These are phyloP conservation scores for Megatriorchis doriae DNA, from an alignment of 2,113 vertebrate genomes.

Conservation along the genomic window DNA sequence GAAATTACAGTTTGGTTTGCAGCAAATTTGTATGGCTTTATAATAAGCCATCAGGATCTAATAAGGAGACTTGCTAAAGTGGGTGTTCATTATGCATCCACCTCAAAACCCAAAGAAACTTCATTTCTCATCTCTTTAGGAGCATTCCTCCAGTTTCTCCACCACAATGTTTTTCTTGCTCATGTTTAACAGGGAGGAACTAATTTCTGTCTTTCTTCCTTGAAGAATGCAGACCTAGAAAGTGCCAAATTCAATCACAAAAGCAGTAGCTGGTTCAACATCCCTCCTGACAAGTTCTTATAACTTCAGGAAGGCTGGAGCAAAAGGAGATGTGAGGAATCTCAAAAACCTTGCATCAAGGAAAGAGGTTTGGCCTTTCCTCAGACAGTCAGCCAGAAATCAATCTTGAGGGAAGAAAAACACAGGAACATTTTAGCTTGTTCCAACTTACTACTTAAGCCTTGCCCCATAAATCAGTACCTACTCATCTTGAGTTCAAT, in stretches of 20 bases:
- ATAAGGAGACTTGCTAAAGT: neutral
- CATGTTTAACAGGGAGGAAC: conserved; percentile 11
- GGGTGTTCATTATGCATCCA: neutral
- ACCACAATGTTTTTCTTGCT: neutral
- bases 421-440: neutral
- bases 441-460: neutral
- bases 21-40: neutral
- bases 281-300: neutral
- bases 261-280: neutral
- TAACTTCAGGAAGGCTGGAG: neutral
- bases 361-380: neutral
- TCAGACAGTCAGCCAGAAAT: neutral
- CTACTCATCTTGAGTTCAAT: neutral
- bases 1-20: neutral
- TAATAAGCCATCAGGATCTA: neutral
- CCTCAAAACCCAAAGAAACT: neutral
- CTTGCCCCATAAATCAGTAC: neutral
- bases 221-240: neutral
- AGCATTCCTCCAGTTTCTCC: neutral
- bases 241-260: neutral
- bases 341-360: neutral
- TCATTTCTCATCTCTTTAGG: neutral
- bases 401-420: neutral
- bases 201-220: conserved; percentile 21
- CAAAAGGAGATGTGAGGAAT: neutral